phyloP scores from a whole-genome alignment of 2,888 invertebrate genomes.

The Clostera curtula region DNA sequence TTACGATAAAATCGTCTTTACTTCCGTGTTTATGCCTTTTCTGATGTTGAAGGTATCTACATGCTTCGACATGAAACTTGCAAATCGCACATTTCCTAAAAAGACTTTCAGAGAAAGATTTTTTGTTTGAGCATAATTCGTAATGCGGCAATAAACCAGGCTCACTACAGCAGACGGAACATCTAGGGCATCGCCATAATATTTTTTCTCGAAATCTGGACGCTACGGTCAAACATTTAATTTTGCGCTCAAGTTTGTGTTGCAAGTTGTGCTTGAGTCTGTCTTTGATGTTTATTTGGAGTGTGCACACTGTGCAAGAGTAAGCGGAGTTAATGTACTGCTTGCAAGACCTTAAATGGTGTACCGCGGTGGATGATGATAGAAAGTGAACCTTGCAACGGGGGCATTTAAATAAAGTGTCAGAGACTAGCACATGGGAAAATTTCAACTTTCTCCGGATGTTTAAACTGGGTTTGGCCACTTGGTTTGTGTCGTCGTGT shows the following conservation, averaged over 20 bases:
- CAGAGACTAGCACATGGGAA: too few relatives aligned
- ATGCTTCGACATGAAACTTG: slow-evolving; percentile 13
- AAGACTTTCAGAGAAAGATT: too few relatives aligned
- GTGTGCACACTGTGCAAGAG: slow-evolving; percentile 28
- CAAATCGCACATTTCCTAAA: slow-evolving; percentile 33
- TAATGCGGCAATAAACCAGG: slow-evolving; percentile 23
- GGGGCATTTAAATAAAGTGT: slow-evolving; percentile 32
- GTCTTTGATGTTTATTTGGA: slow-evolving; percentile 23
- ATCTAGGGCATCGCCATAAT: slow-evolving; percentile 31
- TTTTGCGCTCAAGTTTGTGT: slow-evolving; percentile 24
- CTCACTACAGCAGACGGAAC: slow-evolving; percentile 32
- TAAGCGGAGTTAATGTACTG: too few relatives aligned
- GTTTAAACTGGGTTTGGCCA: background rate
- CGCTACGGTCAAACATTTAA: slow-evolving; percentile 25
- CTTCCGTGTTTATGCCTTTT: slow-evolving; percentile 14
- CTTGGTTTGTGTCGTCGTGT: background rate
- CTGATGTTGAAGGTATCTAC: slow-evolving; percentile 11
- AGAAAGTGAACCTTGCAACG: slow-evolving; percentile 28
- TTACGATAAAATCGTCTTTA: slow-evolving; percentile 15
- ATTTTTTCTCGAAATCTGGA: slow-evolving; percentile 21
- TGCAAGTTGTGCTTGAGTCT: slow-evolving; percentile 25
- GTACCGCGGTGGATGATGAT: slow-evolving; percentile 11
- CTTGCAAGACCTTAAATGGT: slow-evolving; percentile 15
- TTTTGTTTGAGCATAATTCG: too few relatives aligned
- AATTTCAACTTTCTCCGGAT: too few relatives aligned